Conservation (phyloP, 2,797 vertebrate genomes). For the Kryptopterus vitreolus region DNA sequence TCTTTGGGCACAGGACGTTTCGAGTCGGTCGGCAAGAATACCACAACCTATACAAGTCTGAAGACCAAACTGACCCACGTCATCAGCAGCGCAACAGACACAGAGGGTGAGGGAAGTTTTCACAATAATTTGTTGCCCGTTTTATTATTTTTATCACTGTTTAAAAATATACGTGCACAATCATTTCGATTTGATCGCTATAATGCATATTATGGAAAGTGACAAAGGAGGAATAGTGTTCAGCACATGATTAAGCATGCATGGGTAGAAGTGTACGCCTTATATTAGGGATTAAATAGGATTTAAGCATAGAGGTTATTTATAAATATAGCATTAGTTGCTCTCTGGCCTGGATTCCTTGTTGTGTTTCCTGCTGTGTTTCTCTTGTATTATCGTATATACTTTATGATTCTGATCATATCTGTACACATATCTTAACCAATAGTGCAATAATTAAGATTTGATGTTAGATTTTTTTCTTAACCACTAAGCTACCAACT, state of each 20-base stretch:
- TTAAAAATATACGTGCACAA: neutral
- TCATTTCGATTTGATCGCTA: neutral
- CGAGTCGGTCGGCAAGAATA: constrained; percentile 76
- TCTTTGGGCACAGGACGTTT: constrained; percentile 91
- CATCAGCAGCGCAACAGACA: constrained; percentile 96
- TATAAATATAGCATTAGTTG: constrained; percentile 65
- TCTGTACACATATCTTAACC: neutral
- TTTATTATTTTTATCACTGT: neutral
- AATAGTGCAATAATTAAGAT: neutral
- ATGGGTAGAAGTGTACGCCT: constrained; percentile 48
- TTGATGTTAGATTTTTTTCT: neutral
- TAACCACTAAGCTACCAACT: too few relatives aligned
- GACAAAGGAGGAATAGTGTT: neutral
- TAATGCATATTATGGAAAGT: neutral
- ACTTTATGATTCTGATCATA: too few relatives aligned
- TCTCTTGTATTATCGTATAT: too few relatives aligned
- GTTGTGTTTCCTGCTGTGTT: neutral
- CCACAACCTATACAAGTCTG: constrained; percentile 84
- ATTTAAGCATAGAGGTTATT: constrained; percentile 60
- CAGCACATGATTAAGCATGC: neutral
- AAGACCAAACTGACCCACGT: constrained; percentile 90
- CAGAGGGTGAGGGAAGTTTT: constrained; percentile 81
- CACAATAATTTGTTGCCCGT: neutral
- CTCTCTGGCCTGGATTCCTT: constrained; percentile 27
- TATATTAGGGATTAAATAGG: constrained; percentile 62